These are phyloP conservation scores for Oscarella lobularis DNA, from an alignment of 37 sponge, comb jelly and placozoan genomes.

Conservation along the genomic window DNA sequence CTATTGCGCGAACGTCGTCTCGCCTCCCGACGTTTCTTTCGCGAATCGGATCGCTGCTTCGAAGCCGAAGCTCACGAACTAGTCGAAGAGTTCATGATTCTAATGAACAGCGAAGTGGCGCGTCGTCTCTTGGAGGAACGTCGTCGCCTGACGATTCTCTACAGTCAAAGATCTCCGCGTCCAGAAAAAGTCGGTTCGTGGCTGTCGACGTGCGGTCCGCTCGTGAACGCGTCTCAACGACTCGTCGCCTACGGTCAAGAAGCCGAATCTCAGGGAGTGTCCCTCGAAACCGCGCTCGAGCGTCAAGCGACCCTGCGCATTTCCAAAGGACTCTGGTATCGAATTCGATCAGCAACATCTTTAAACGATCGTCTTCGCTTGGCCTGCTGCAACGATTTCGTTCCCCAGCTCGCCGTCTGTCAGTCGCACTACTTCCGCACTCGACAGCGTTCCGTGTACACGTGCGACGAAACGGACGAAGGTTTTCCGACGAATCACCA, in stretches of 20 bases:
- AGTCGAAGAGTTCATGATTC: background rate
- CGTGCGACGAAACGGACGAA: background rate
- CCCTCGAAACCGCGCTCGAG: background rate
- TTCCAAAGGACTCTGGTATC: background rate
- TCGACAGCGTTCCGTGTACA: background rate
- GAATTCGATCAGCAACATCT: background rate
- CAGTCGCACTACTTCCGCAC: background rate
- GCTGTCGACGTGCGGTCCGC: background rate
- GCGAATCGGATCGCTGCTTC: background rate
- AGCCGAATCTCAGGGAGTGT: no score
- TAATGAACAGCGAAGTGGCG: background rate
- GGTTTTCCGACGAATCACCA: background rate
- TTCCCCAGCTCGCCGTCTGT: background rate
- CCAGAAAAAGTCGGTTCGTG: background rate
- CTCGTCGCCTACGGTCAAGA: background rate
- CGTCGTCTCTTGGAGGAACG: background rate
- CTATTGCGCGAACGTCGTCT: background rate
- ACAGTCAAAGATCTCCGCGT: background rate
- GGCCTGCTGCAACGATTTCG: background rate
- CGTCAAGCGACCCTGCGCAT: background rate
- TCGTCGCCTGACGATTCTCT: background rate
- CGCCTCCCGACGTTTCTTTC: background rate
- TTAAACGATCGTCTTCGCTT: background rate
- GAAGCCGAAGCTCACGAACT: background rate
- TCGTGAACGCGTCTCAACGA: background rate